Conservation (phyloP, 1,140 invertebrate genomes). For the Trichonephila inaurata region DNA sequence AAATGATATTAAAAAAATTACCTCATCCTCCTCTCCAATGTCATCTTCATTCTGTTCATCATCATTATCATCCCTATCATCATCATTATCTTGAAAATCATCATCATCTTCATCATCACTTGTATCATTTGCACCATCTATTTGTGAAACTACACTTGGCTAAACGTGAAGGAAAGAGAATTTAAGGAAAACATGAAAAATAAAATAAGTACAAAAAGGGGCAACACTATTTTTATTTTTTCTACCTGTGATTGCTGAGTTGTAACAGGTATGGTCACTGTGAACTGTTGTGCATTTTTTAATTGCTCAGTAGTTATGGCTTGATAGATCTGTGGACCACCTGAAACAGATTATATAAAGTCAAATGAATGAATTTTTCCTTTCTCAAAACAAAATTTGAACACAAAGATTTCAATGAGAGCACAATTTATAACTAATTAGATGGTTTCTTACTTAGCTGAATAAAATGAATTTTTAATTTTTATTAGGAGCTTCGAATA, state of each 20-base stretch:
- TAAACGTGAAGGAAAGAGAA: slow-evolving; percentile 51
- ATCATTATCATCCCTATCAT: slow-evolving; percentile 82
- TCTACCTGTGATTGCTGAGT: slow-evolving; percentile 63
- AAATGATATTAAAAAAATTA: background rate
- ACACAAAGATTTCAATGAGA: background rate
- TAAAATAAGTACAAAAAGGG: background rate
- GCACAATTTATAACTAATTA: no score
- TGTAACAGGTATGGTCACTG: slow-evolving; percentile 66
- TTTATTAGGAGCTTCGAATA: no score
- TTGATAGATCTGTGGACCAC: slow-evolving; percentile 71
- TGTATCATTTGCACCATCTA: slow-evolving; percentile 81
- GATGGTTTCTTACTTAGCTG: no score
- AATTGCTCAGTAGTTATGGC: slow-evolving; percentile 63
- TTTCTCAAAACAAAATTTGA: background rate
- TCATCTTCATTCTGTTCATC: slow-evolving; percentile 88
- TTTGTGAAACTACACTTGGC: slow-evolving; percentile 79
- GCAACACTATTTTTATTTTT: background rate
- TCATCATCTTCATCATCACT: slow-evolving; percentile 77
- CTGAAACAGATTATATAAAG: background rate
- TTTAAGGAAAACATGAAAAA: background rate
- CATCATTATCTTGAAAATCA: slow-evolving; percentile 78
- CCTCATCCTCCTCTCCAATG: slow-evolving; percentile 86
- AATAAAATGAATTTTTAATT: no score
- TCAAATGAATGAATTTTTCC: background rate
- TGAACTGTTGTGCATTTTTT: slow-evolving; percentile 74